A percentile compares a stretch with the other conserved stretches of the same genome.
Conservation (phyloP, 2,888 invertebrate species). For the Mellilla xanthometata region DNA sequence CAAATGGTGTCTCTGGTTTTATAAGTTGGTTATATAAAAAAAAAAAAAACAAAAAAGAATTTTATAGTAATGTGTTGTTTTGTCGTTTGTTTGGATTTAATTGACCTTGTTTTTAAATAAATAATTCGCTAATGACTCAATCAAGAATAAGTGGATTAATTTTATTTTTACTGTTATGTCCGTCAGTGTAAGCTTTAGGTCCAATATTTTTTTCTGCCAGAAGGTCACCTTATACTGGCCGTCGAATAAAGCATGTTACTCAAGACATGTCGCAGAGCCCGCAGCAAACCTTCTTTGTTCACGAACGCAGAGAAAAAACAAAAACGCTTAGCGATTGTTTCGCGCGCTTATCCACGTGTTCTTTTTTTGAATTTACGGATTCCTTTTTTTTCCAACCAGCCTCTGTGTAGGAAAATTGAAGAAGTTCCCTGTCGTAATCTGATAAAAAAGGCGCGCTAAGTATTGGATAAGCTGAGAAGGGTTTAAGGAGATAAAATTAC, state of each 20-base stretch:
- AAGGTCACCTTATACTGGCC: constrained; percentile 49
- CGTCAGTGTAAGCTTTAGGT: background rate
- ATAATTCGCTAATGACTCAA: too few relatives aligned
- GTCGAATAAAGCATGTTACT: constrained; percentile 50
- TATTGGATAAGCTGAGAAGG: constrained; percentile 26
- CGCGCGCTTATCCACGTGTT: constrained; percentile 52
- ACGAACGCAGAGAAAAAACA: constrained; percentile 47
- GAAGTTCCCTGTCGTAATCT: constrained; percentile 18
- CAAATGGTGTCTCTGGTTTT: too few relatives aligned
- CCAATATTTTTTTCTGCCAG: constrained; percentile 28
- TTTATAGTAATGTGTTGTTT: too few relatives aligned
- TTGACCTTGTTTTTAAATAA: too few relatives aligned
- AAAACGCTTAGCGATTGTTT: constrained; percentile 68
- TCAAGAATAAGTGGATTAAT: too few relatives aligned
- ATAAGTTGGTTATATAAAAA: too few relatives aligned
- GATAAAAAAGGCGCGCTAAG: constrained; percentile 22
- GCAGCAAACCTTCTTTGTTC: constrained; percentile 65
- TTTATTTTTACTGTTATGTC: background rate
- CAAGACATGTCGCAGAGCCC: constrained; percentile 57
- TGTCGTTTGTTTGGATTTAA: too few relatives aligned
- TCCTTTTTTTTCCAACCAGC: constrained; percentile 30
- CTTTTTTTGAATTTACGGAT: constrained; percentile 38
- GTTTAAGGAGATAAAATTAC: constrained; percentile 26
- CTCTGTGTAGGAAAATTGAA: constrained; percentile 27
- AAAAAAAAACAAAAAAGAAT: too few relatives aligned